Evolutionary conservation across 2,113 vertebrate species (phyloP).

Genomic region (Syrmaticus mikado): DNA sequence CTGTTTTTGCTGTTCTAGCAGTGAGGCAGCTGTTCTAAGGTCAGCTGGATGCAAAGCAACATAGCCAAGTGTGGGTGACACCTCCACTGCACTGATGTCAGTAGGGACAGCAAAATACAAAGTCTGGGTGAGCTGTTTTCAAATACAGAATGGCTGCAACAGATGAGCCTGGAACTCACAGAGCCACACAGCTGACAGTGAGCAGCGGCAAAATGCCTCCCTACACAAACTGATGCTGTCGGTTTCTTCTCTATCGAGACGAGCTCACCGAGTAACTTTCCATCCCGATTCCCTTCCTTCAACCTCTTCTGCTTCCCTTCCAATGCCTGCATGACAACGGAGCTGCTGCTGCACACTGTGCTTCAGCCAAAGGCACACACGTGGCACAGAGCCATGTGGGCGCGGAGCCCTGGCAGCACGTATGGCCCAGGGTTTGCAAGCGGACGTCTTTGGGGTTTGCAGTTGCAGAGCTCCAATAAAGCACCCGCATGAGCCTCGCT

Average conservation of each 20-base stretch:
- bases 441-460: neutral
- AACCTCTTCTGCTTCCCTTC: neutral
- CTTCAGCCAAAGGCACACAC: neutral
- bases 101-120: neutral
- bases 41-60: neutral
- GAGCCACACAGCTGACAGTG: neutral
- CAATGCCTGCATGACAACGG: neutral
- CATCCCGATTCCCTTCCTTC: neutral
- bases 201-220: neutral
- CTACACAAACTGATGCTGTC: accelerated
- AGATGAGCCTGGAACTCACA: neutral
- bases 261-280: neutral
- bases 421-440: accelerated
- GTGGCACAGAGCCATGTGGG: neutral
- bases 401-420: neutral
- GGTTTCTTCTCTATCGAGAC: neutral
- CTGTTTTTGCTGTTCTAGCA: accelerated
- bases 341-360: neutral
- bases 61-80: neutral
- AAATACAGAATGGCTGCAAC: neutral
- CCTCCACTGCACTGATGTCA: neutral
- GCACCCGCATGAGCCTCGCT: too few relatives aligned
- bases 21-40: accelerated
- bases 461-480: too few relatives aligned
- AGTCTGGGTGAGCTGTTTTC: neutral